Evolutionary conservation across 2,797 vertebrate genomes (phyloP), one percentile per base, ranked within the genome.

Genomic region (Champsocephalus gunnari): DNA sequence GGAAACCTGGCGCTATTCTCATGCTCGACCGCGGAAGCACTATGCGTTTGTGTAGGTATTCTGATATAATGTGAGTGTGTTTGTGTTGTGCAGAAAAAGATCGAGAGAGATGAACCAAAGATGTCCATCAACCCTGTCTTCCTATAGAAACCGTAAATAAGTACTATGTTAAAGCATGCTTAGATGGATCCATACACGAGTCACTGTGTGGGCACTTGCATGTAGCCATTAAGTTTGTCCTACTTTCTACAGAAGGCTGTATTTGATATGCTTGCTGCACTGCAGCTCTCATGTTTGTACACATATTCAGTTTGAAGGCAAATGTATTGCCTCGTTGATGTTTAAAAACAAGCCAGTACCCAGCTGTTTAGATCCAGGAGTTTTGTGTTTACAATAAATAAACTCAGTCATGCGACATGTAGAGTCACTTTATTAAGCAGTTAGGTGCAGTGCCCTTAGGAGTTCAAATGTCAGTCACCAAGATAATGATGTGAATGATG

Each of bases 201-300:
- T 76, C 55, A 78, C 81, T 88, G 84, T 91, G 66, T 82, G 65
- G 80, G 67, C 80, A 65, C 68, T 85, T 87, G 50, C 66, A 79
- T 75, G 38, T 81, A 74, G 74, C 81, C 79, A 89, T 87, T 84
- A 85, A 63, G 63, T 76, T 82, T 73, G 84, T 78, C 80, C 88
- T 87, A 70, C 71, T 87, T 87, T 80, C 19, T 0, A 50, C 16
- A 7, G n/a, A 65, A 73, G 48, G 8, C 45, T 66, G 62, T 84
- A 34, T 86, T 77, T 67, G 53, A 54, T 72, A 9, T 57, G 59
- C 38, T 64, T 21, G 16, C 72, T 69, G 77, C 68, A 60, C 62
- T 76, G 70, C 63, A 66, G 58, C 55, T 72, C 63, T 32, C 4
- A 3, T 64, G 69, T 73, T 65, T 12, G 43, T 41, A 47, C 66